Evolutionary conservation across 2,113 vertebrate genomes (phyloP).

Genomic region (Sylvia atricapilla): DNA sequence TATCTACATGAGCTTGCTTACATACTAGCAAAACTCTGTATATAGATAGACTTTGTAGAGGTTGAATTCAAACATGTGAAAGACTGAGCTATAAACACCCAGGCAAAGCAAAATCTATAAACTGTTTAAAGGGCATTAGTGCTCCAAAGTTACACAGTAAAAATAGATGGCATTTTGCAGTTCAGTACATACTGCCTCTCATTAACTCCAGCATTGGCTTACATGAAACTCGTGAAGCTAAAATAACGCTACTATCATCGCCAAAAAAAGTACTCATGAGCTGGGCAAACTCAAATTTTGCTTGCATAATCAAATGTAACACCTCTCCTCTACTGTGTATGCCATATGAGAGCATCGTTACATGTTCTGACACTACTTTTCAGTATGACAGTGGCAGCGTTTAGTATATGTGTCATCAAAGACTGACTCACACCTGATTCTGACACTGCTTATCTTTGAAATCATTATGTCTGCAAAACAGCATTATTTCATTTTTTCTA

Average conservation of each 20-base stretch:
- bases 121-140: constrained; percentile 11
- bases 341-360: neutral
- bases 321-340: neutral
- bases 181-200: neutral
- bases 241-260: neutral
- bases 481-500: neutral
- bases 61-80: neutral
- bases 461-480: neutral
- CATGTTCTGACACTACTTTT: neutral
- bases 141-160: neutral
- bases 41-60: neutral
- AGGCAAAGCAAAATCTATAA: constrained; percentile 21
- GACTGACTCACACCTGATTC: neutral
- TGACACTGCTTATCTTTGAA: neutral
- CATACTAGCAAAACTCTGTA: neutral
- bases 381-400: neutral
- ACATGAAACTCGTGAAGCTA: neutral
- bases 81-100: neutral
- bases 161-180: constrained; percentile 25
- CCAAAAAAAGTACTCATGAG: neutral
- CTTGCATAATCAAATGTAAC: neutral
- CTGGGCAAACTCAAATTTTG: neutral
- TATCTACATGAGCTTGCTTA: neutral
- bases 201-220: neutral
- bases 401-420: neutral